Evolutionary conservation across 35 echinoderm and acorn worm species (phyloP).

Genomic region (Ptychodera flava): DNA sequence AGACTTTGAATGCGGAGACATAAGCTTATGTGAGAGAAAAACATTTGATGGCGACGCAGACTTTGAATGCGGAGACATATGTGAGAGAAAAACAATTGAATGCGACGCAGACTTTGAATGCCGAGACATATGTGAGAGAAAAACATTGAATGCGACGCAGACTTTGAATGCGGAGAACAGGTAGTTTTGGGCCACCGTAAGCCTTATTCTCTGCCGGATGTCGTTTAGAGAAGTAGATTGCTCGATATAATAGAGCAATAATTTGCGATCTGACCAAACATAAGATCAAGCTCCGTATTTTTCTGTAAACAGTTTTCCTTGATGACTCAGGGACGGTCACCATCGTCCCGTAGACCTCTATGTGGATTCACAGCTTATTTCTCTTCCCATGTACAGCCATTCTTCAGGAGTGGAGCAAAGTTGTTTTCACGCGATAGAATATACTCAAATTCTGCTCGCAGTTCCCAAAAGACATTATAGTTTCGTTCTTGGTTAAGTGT

Average conservation of each 20-base stretch:
- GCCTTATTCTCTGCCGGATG: slow-evolving; percentile 14
- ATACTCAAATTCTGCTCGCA: slow-evolving; percentile 7
- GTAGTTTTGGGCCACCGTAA: too few species aligned
- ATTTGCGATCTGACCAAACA: slow-evolving; percentile 15
- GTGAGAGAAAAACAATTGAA: too few species aligned
- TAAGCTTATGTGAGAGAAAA: too few species aligned
- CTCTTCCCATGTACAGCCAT: background rate
- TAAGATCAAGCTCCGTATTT: slow-evolving; percentile 6
- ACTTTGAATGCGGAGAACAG: too few species aligned
- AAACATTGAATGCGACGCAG: too few species aligned
- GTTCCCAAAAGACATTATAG: slow-evolving; percentile 11
- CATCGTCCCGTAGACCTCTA: background rate
- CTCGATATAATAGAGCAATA: slow-evolving; percentile 10
- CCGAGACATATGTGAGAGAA: too few species aligned
- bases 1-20: too few species aligned
- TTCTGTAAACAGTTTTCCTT: background rate
- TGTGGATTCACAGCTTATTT: slow-evolving; percentile 2
- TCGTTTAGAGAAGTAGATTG: slow-evolving; percentile 14
- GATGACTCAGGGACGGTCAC: background rate
- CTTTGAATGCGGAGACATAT: too few species aligned
- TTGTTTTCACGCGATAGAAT: background rate
- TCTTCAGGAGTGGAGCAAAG: background rate
- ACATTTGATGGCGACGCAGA: too few species aligned
- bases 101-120: too few species aligned
- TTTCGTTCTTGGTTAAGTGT: slow-evolving; percentile 8